phyloP scores from a whole-genome alignment of 1,140 invertebrate genomes.

The Mactra quadrangularis region DNA sequence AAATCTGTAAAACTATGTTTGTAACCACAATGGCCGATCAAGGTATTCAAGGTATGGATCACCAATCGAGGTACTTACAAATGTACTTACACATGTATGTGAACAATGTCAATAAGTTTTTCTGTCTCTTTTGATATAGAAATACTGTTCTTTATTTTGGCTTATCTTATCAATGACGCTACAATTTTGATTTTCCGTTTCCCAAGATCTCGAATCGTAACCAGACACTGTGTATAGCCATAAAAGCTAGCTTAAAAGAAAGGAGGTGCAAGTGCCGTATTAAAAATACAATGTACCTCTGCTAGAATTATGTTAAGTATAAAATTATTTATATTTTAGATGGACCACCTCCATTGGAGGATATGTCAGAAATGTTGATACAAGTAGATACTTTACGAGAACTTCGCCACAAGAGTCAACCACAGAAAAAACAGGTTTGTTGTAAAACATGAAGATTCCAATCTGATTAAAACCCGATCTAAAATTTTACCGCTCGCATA shows the following conservation, averaged over 20 bases:
- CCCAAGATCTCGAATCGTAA: not conserved
- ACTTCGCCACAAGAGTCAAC: slow-evolving; percentile 12
- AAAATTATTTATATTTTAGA: slow-evolving; percentile 50
- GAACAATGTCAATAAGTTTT: too few species aligned
- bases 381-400: slow-evolving; percentile 68
- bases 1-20: too few species aligned
- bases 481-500: too few species aligned
- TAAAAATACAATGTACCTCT: not conserved
- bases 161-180: not conserved
- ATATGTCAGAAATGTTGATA: slow-evolving; percentile 74
- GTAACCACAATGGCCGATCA: too few species aligned
- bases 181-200: not conserved
- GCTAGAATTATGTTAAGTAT: not conserved
- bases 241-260: too few species aligned
- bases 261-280: not conserved
- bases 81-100: too few species aligned
- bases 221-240: not conserved
- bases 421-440: not conserved
- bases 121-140: too few species aligned
- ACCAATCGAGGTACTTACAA: too few species aligned
- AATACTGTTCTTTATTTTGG: too few species aligned
- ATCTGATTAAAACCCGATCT: too few species aligned
- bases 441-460: not conserved
- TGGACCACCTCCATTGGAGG: slow-evolving; percentile 71
- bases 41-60: too few species aligned